Evolutionary conservation across 2,113 vertebrate genomes (phyloP).

Genomic region (Taxidea taxus): DNA sequence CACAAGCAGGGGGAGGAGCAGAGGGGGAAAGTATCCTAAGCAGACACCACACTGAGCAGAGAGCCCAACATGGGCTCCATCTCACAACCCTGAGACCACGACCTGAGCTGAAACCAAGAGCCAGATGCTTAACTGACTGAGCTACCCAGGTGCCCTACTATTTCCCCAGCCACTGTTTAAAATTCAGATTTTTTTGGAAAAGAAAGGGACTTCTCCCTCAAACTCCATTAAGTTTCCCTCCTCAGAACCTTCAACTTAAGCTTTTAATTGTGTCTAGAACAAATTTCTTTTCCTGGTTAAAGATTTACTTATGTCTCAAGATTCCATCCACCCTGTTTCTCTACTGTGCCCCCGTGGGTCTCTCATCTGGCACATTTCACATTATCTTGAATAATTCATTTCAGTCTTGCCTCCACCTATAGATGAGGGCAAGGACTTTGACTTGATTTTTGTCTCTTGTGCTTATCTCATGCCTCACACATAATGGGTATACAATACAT

Average conservation of each 20-base stretch:
- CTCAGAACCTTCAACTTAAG: not conserved
- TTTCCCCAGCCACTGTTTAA: not conserved
- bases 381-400: not conserved
- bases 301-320: not conserved
- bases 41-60: not conserved
- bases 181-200: not conserved
- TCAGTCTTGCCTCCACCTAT: not conserved
- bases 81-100: not conserved
- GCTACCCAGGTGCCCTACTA: not conserved
- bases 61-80: not conserved
- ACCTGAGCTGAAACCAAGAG: not conserved
- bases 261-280: not conserved
- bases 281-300: not conserved
- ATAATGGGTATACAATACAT: not conserved
- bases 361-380: not conserved
- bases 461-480: not conserved
- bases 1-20: not conserved
- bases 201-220: not conserved
- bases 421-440: not conserved
- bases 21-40: not conserved
- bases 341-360: not conserved
- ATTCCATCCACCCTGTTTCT: not conserved
- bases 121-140: not conserved
- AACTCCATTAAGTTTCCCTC: not conserved
- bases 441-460: not conserved